Percentiles rank a stretch among this genome's conserved stretches.
phyloP scores from a whole-genome alignment of 2,888 invertebrate species.

The Allygus modestus region DNA sequence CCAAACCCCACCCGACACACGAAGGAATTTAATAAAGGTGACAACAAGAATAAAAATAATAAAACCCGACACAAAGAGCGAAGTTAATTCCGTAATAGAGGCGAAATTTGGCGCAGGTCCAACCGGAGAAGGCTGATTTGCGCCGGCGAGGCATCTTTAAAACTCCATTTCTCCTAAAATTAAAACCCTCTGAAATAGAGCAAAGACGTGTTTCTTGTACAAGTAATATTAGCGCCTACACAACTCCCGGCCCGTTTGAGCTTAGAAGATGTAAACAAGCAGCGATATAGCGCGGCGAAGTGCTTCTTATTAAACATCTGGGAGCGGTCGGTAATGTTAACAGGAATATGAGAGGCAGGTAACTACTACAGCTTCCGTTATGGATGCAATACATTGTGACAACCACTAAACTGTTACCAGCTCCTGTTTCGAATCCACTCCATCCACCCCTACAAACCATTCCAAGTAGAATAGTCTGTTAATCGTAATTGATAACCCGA shows the following conservation, averaged over 20 bases:
- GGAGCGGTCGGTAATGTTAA: not conserved
- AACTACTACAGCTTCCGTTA: too few species aligned
- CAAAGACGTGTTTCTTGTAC: slow-evolving; percentile 11
- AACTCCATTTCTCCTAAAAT: slow-evolving; percentile 9
- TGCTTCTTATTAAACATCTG: not conserved
- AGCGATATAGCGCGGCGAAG: not conserved
- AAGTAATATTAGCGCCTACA: not conserved
- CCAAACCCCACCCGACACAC: not conserved
- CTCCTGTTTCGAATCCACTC: too few species aligned
- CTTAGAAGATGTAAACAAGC: not conserved
- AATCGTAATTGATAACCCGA: too few species aligned
- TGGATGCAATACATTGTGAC: too few species aligned
- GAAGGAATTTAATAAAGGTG: not conserved
- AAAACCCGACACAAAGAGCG: slow-evolving; percentile 5
- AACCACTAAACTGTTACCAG: too few species aligned
- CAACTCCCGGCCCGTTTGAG: not conserved
- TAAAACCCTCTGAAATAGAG: slow-evolving; percentile 19
- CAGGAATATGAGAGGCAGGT: too few species aligned
- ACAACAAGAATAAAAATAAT: slow-evolving; percentile 19
- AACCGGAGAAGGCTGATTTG: not conserved
- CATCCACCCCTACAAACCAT: too few species aligned
- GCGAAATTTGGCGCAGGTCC: not conserved
- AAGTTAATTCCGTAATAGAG: slow-evolving; percentile 11
- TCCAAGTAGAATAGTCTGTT: too few species aligned
- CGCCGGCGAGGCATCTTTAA: slow-evolving; percentile 10